Percentiles rank a stretch among this genome's conserved stretches.
These are phyloP conservation scores for Acanthis flammea DNA, from an alignment of 2,797 vertebrate genomes.

Conservation along the genomic window DNA sequence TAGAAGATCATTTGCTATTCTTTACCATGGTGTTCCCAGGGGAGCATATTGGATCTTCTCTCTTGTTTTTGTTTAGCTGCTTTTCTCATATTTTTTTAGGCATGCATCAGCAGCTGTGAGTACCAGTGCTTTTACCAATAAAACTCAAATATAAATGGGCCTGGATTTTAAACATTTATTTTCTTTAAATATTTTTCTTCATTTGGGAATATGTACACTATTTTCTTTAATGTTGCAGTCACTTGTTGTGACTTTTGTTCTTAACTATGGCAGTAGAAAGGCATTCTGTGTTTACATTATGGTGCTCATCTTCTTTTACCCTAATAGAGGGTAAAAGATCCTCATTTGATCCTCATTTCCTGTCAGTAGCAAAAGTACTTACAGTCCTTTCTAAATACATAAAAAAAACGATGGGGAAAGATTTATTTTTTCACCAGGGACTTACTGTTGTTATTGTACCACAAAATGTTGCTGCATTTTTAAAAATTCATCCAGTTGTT, in stretches of 20 bases:
- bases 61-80: not conserved
- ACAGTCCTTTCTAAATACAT: not conserved
- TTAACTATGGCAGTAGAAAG: not conserved
- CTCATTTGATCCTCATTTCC: not conserved
- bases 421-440: not conserved
- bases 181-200: not conserved
- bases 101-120: not conserved
- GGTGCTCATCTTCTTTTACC: not conserved
- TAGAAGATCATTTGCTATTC: not conserved
- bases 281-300: not conserved
- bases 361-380: not conserved
- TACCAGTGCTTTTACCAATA: not conserved
- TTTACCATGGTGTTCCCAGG: not conserved
- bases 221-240: not conserved
- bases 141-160: not conserved
- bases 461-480: not conserved
- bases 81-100: not conserved
- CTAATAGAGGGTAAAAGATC: not conserved
- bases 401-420: not conserved
- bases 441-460: not conserved
- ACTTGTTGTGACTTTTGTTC: not conserved
- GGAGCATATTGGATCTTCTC: not conserved
- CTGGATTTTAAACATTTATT: not conserved
- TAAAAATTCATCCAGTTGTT: not conserved
- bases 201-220: not conserved